Evolutionary conservation across 2,797 vertebrate species (phyloP), one percentile per base, ranked within the genome.

Genomic region (Gobionotothen gibberifrons): DNA sequence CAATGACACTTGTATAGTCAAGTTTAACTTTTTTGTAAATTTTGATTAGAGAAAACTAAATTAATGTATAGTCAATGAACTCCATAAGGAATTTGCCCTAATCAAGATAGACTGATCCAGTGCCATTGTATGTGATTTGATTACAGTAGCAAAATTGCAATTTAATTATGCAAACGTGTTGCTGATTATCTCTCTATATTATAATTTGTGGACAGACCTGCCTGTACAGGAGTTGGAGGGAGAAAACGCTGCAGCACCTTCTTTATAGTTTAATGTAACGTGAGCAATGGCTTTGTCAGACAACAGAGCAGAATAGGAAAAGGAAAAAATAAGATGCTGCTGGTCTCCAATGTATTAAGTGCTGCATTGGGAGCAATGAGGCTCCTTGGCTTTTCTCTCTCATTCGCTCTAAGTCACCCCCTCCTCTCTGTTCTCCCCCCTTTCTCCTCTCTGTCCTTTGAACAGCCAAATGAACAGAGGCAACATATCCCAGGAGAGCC

Each of bases 381-480:
- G 40, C 32, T 51, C 56, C 55, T 57, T 14, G 1, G 11, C 4
- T 49, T 19, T 21, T 42, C 29, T 52, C 4, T 43, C 52, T 29
- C 6, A 3, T 39, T 44, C 42, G 56, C 47, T 51, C 42, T 32
- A 32, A 8, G 32, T 36, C 32, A 36, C 8, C 8, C 32, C 32
- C 6, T 36, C 26, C 32, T 8, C 4, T 19, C 58, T 47, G 47
- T 32, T 7, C 53, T 51, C 52, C 66, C 46, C 32, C 14, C 52
- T 54, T 17, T 59, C 46, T 26, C 36, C 15, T n/a, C n/a, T 60
- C 68, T 66, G 71, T 90, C 80, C 84, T 85, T 74, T 81, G 67
- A 85, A 82, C 68, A 61, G 52, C 19, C 40, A 80, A 86, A 83
- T 67, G 76, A 86, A 85, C 75, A 67, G 71, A 79, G 64, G 72